phyloP scores from a whole-genome alignment of 2,888 invertebrate genomes.

The Mythimna ferrago region DNA sequence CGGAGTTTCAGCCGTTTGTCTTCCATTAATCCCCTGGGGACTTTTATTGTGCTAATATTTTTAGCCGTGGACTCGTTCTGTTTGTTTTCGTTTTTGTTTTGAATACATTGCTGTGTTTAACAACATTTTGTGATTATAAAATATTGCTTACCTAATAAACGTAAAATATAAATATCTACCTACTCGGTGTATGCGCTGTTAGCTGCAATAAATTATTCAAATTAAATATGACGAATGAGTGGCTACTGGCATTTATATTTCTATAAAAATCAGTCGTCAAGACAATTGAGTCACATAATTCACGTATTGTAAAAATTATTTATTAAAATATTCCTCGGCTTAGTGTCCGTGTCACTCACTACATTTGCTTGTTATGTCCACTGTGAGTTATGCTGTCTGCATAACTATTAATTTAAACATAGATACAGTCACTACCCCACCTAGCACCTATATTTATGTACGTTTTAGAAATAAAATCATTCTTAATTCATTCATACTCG shows the following conservation, averaged over 20 bases:
- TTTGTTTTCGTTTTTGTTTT: slow-evolving; percentile 28
- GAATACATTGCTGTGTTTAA: slow-evolving; percentile 17
- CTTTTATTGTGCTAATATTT: slow-evolving; percentile 48
- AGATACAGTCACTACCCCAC: slow-evolving; percentile 3
- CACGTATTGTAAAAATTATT: slow-evolving; percentile 16
- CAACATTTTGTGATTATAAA: slow-evolving; percentile 11
- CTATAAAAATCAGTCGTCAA: not conserved
- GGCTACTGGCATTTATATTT: not conserved
- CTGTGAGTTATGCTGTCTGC: slow-evolving; percentile 32
- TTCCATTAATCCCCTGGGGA: slow-evolving; percentile 31
- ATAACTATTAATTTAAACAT: slow-evolving; percentile 32
- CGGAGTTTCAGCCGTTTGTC: slow-evolving; percentile 41
- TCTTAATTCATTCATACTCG: slow-evolving; percentile 47
- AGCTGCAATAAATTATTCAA: not conserved
- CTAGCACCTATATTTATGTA: slow-evolving; percentile 1
- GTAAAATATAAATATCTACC: not conserved
- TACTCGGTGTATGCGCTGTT: not conserved
- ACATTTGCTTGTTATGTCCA: slow-evolving; percentile 17
- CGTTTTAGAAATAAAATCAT: slow-evolving; percentile 20
- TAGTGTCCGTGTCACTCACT: slow-evolving; percentile 7
- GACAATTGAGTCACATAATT: slow-evolving; percentile 7
- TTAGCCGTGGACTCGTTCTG: slow-evolving; percentile 18
- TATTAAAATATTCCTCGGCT: slow-evolving; percentile 31
- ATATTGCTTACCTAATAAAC: not conserved
- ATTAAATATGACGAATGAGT: not conserved